Evolutionary conservation across 2,113 vertebrate species (phyloP).

Genomic region (Tragelaphus strepsiceros): DNA sequence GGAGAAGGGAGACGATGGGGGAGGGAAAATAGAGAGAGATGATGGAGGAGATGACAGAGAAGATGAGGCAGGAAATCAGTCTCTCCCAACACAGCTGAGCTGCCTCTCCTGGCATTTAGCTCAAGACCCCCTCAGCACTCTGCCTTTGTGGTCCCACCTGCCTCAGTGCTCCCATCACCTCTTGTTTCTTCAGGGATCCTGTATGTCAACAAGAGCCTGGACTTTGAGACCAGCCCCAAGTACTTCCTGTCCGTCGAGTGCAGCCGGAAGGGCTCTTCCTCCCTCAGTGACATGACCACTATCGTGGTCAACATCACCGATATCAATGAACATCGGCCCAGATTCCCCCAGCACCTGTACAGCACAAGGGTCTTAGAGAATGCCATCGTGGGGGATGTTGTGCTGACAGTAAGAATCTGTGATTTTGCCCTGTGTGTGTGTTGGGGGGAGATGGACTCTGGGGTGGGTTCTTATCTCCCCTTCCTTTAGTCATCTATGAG

Average conservation of each 20-base stretch:
- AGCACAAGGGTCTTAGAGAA: slow-evolving; percentile 85
- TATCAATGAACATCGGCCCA: slow-evolving; percentile 90
- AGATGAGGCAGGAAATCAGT: not conserved
- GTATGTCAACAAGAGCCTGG: slow-evolving; percentile 86
- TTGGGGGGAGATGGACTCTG: not conserved
- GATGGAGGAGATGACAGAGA: not conserved
- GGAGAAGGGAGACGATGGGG: not conserved
- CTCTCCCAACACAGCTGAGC: not conserved
- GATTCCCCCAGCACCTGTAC: slow-evolving; percentile 85
- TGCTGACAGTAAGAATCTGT: slow-evolving; percentile 84
- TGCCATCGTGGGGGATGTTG: slow-evolving; percentile 82
- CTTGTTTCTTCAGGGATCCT: slow-evolving; percentile 75
- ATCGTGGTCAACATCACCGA: slow-evolving; percentile 92
- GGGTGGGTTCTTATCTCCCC: not conserved
- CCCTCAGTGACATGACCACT: slow-evolving; percentile 88
- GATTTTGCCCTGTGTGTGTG: not conserved
- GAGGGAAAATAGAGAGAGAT: not conserved
- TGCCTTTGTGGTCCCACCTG: not conserved
- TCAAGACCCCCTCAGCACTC: not conserved
- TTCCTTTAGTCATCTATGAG: not conserved
- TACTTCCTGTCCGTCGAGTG: slow-evolving; percentile 94
- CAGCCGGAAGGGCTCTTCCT: slow-evolving; percentile 83
- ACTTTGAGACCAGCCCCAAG: slow-evolving; percentile 88
- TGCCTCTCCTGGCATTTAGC: not conserved
- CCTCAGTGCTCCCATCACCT: not conserved